phyloP scores from a whole-genome alignment of 1,140 invertebrate species.

The Nasonia giraulti region DNA sequence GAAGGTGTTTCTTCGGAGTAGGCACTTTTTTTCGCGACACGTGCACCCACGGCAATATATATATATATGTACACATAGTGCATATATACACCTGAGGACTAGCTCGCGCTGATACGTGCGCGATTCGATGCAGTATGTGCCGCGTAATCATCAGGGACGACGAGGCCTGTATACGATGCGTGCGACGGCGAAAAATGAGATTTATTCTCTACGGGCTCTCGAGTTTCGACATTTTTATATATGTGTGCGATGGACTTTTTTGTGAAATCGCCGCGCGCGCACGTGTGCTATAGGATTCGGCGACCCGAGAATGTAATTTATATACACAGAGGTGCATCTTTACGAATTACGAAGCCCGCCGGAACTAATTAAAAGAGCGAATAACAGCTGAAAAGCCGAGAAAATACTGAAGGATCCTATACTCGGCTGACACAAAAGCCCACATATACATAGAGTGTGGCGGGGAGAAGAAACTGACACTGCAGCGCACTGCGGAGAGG shows the following conservation, averaged over 20 bases:
- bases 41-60: neutral
- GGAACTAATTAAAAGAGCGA: too few species aligned
- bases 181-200: constrained; percentile 37
- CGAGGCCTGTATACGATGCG: neutral
- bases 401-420: too few species aligned
- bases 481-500: neutral
- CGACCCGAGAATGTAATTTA: neutral
- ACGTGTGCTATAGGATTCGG: too few species aligned
- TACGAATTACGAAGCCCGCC: too few species aligned
- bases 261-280: neutral
- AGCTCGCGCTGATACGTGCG: neutral
- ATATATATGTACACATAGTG: neutral
- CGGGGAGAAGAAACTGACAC: constrained; percentile 16
- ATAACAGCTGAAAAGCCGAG: neutral
- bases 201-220: neutral
- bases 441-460: neutral
- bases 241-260: neutral
- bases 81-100: constrained; percentile 28
- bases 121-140: neutral
- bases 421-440: constrained; percentile 9
- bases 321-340: too few species aligned
- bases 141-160: constrained; percentile 16
- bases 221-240: constrained; percentile 5
- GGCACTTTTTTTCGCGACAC: constrained; percentile 31
- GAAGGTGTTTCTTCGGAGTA: neutral